Percentiles rank a stretch among this genome's conserved stretches.
phyloP scores from a whole-genome alignment of 2,113 vertebrate genomes.

The Rhea pennata region DNA sequence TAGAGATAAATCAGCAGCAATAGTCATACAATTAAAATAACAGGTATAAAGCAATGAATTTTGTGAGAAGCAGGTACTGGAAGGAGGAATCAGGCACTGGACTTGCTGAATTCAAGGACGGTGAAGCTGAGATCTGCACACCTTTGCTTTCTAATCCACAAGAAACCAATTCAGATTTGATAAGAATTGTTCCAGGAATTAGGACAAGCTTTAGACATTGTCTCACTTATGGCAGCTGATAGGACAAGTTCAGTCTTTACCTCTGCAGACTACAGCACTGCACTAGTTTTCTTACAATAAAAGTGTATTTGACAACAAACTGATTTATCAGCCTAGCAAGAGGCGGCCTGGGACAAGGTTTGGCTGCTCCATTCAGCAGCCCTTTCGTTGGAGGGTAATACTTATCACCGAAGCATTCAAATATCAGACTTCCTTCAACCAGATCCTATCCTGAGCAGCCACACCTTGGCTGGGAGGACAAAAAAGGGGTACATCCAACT shows the following conservation, averaged over 20 bases:
- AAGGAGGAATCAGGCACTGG: neutral
- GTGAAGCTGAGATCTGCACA: neutral
- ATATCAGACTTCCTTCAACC: neutral
- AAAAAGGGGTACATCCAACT: neutral
- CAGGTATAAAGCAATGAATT: neutral
- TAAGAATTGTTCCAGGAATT: neutral
- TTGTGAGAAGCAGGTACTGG: neutral
- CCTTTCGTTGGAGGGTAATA: neutral
- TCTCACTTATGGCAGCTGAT: neutral
- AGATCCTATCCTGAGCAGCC: neutral
- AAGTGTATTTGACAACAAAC: neutral
- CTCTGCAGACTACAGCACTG: neutral
- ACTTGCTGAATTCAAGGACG: neutral
- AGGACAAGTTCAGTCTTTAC: neutral
- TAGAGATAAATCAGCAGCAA: neutral
- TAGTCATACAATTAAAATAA: neutral
- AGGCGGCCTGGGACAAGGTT: neutral
- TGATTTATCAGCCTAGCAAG: neutral
- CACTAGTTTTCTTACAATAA: neutral
- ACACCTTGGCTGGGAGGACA: neutral
- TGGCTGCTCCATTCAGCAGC: neutral
- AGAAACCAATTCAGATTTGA: neutral
- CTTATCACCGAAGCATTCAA: neutral
- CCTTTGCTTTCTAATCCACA: neutral
- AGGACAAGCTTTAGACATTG: neutral